Base-by-base conservation (phyloP, 2,113 vertebrate species). In the Laticauda colubrina region DNA sequence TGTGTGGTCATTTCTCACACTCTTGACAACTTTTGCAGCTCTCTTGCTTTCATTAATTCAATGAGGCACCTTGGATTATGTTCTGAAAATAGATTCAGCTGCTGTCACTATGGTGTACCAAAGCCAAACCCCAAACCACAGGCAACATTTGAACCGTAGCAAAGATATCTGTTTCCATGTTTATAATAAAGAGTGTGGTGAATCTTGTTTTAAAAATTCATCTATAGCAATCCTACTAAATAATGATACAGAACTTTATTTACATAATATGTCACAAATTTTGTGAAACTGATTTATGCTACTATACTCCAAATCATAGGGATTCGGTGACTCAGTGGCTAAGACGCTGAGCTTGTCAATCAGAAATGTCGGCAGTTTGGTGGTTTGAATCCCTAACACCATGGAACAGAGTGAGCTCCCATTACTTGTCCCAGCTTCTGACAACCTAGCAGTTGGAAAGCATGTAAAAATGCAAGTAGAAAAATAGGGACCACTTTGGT, bases 201-300 rank as follows among this genome's bases (percentile, higher is more conserved):
- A 15, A 26, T 18, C 14, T 45, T 61, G 87, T 89, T 45, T 12
- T 3, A 5, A 89, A 6, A 12, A 14, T 64, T 94, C 24, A 57
- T 91, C 54, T 89, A 91, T 24, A 57, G 85, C 85, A 53, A 0
- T 23, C 56, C 85, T 26, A 54, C 59, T 57, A 92, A 93, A 81
- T 24, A 11, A 23, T 48, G 9, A 64, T 53, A 9, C 57, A 29
- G 34, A 43, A 29, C 85, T 48, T 10, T 53, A 69, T 90, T 91
- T 81, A 51, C 59, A 95, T 34, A 85, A 85, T 53, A 90, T 24
- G 6, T 89, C 34, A 51, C 43, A 87, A 91, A 94, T 39, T 39
- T 39, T 39, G 34, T 39, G 34, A 39, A 39, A 39, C 34, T 39
- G 34, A 39, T 39, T 39, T 39, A 39, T 39, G 34, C 34, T 39